Conservation (phyloP, 2,888 invertebrate species). For the Agrotis exclamationis region DNA sequence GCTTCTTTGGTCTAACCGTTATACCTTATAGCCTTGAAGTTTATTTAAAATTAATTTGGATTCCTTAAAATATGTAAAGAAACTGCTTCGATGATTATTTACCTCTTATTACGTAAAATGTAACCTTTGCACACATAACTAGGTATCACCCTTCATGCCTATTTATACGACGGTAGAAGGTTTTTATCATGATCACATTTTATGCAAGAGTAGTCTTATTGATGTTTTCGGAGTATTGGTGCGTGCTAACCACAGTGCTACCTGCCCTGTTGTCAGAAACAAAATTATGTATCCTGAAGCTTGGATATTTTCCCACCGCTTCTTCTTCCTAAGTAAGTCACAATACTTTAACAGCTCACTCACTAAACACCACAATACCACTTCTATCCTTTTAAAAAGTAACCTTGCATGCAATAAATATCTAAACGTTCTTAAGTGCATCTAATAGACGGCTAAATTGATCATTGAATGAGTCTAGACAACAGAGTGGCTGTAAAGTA, state of each 20-base stretch:
- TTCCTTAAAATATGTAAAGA: not conserved
- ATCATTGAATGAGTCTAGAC: conserved; percentile 13
- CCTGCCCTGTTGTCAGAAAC: not conserved
- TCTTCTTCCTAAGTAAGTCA: too few relatives aligned
- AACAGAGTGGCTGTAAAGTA: conserved; percentile 13
- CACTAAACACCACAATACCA: not conserved
- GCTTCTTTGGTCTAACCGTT: too few relatives aligned
- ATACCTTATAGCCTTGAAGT: not conserved
- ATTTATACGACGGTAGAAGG: conserved; percentile 33
- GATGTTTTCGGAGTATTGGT: not conserved
- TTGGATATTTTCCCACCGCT: not conserved
- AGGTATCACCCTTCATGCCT: conserved; percentile 25
- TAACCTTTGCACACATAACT: conserved; percentile 38
- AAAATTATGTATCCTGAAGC: conserved; percentile 9
- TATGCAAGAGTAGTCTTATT: conserved; percentile 24
- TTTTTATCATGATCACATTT: conserved; percentile 24
- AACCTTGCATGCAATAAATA: not conserved
- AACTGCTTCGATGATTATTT: not conserved
- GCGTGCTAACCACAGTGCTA: conserved; percentile 12
- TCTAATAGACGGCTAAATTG: conserved; percentile 6
- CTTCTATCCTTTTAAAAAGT: not conserved
- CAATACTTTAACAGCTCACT: not conserved
- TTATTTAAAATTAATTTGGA: not conserved
- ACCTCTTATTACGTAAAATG: conserved; percentile 17
- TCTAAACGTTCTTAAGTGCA: conserved; percentile 8